Evolutionary conservation across 2,888 invertebrate species (phyloP), one percentile per base, ranked within the genome.

Genomic region (Cephalotes varians): DNA sequence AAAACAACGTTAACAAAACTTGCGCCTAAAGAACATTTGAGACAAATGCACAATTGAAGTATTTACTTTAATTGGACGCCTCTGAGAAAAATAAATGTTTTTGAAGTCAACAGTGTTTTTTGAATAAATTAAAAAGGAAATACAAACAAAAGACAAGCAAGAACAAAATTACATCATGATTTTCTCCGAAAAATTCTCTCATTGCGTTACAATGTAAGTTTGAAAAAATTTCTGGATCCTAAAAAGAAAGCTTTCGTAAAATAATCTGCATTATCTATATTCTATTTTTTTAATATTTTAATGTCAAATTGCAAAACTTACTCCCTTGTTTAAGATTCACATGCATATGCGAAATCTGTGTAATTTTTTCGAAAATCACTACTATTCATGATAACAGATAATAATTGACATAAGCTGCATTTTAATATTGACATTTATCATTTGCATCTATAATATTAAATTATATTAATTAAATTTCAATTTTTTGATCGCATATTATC

Each of bases 81-180:
- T 37, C 12, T 25, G n/a, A 40, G 37, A 51, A 76, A 65, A 65
- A 76, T n/a, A 12, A 60, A 18, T 49, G 37, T 51, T 74, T 49
- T 49, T n/a, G 18, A 62, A 64, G 12, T 28, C 9, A 51, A 37
- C n/a, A n/a, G 15, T 58, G 7, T 31, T 58, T 74, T 62, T 28
- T 49, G 49, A 37, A 49, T n/a, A 37, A 10, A 76, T 65, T 51
- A 18, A 28, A 65, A 64, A 9, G n/a, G 9, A 5, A 51, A 40
- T 1, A 12, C 49, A 74, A 37, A 25, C 25, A 49, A 64, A 65
- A 51, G 37, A 6, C 60, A 47, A 51, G 12, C 3, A 60, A 49
- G 12, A 47, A 9, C n/a, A 25, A 25, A 51, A n/a, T 73, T 58
- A 64, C 18, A 18, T 64, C 7, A 2, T 4, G 5, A 49, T 51